Evolutionary conservation across 1,140 invertebrate species (phyloP), one percentile per base, ranked within the genome.

Genomic region (Spodoptera frugiperda): DNA sequence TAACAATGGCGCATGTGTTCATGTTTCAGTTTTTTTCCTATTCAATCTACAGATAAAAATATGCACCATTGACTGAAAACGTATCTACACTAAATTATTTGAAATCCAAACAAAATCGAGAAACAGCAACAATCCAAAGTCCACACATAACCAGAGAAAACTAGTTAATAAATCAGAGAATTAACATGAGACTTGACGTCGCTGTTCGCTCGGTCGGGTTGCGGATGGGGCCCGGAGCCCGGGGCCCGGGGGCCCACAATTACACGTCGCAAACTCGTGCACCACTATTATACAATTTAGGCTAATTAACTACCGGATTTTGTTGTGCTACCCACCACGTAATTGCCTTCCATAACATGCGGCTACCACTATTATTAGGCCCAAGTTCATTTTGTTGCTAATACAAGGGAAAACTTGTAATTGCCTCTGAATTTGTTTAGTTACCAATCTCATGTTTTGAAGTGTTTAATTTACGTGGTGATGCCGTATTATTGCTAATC

Each of bases 221-320:
- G 67, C 21, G 44, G 70, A 15, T 30, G 74, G 65, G 78, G 80
- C 82, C 61, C 33, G 65, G 80, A 48, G 84, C 81, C 70, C 77
- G n/a, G 74, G 65, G 78, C 79, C 82, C 61, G 25, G 65, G 80
- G 59, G 84, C 81, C 70, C 77, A 79, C 80, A 86, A 89, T 89
- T 85, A 90, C 85, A 67, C 82, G 85, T 86, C 84, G 86, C 82
- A 78, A 84, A 85, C 81, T 84, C 79, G 81, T 82, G 85, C 79
- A 81, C 86, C 78, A 77, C 78, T 84, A 93, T 93, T 93, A 93
- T 89, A 92, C 91, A 93, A 93, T 93, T 93, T 92, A 85, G 89
- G 84, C 91, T 87, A 91, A 93, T 93, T 93, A 93, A 93, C 91
- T 93, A 93, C 91, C 86, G 91, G 90, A 91, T 88, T 89, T 91